Conservation (phyloP, 2,888 invertebrate genomes). For the Nesidiocoris tenuis region DNA sequence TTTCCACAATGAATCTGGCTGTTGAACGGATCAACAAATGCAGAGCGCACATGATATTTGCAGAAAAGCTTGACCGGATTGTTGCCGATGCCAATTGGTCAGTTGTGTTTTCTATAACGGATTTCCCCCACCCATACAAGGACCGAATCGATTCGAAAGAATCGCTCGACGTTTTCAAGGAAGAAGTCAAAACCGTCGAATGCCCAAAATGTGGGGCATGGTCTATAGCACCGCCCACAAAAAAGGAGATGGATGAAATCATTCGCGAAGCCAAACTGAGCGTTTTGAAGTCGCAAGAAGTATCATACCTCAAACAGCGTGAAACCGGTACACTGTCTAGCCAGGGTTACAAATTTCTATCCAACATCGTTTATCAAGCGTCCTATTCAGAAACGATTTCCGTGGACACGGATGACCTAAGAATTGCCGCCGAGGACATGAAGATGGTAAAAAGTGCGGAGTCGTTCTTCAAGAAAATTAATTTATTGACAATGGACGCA, state of each 20-base stretch:
- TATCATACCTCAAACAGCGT: constrained; percentile 24
- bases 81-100: constrained; percentile 36
- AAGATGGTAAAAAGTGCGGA: constrained; percentile 8
- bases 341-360: constrained; percentile 26
- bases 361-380: constrained; percentile 20
- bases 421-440: constrained; percentile 13
- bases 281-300: constrained; percentile 32
- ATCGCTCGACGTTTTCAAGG: constrained; percentile 22
- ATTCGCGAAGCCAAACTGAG: constrained; percentile 19
- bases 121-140: constrained; percentile 23
- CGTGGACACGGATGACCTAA: constrained; percentile 25
- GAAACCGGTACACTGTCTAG: constrained; percentile 21
- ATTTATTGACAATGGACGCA: constrained; percentile 8
- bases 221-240: constrained; percentile 26
- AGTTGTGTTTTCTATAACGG: constrained; percentile 9
- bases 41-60: constrained; percentile 24
- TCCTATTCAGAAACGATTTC: not conserved
- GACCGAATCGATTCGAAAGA: not conserved
- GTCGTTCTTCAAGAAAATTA: constrained; percentile 8
- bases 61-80: constrained; percentile 26
- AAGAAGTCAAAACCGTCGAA: constrained; percentile 32
- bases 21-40: constrained; percentile 37
- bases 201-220: constrained; percentile 23
- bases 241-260: constrained; percentile 28
- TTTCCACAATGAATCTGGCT: constrained; percentile 26